These are phyloP conservation scores for Pseudomyrmex flavicornis DNA, from an alignment of 1,140 invertebrate species.

Conservation along the genomic window DNA sequence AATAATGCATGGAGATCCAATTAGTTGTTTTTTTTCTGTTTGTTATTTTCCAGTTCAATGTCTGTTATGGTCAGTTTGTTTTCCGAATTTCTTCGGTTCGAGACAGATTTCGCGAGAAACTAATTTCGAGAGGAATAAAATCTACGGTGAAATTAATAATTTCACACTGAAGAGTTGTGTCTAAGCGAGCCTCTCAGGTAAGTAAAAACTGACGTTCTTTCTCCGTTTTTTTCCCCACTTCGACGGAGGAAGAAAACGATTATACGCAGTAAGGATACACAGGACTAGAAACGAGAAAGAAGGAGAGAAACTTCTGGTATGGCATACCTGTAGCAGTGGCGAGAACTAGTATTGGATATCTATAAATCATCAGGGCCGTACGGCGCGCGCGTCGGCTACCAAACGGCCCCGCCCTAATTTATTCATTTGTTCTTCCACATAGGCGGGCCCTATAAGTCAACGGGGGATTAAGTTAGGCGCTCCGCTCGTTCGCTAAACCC, in stretches of 20 bases:
- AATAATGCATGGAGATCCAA: too few species aligned
- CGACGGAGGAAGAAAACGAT: neutral
- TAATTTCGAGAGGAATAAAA: too few species aligned
- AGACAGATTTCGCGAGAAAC: too few species aligned
- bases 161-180: too few species aligned
- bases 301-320: conserved; percentile 55
- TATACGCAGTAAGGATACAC: too few species aligned
- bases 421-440: conserved; percentile 81
- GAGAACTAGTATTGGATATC: conserved; percentile 73
- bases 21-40: too few species aligned
- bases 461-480: conserved; percentile 75
- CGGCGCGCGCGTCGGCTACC: conserved; percentile 70
- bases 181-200: too few species aligned
- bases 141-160: too few species aligned
- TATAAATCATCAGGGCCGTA: conserved; percentile 79
- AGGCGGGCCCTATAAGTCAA: conserved; percentile 78
- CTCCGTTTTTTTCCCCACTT: neutral
- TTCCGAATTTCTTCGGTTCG: too few species aligned
- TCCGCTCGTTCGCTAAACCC: conserved; percentile 34
- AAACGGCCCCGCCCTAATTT: conserved; percentile 80
- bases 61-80: too few species aligned
- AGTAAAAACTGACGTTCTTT: conserved; percentile 68
- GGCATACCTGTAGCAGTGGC: conserved; percentile 35
- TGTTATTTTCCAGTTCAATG: too few species aligned
- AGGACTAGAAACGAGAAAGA: conserved; percentile 2